These are phyloP conservation scores for Pocillopora meandrina DNA, from an alignment of 92 coral and sea anemone species.

Conservation along the genomic window DNA sequence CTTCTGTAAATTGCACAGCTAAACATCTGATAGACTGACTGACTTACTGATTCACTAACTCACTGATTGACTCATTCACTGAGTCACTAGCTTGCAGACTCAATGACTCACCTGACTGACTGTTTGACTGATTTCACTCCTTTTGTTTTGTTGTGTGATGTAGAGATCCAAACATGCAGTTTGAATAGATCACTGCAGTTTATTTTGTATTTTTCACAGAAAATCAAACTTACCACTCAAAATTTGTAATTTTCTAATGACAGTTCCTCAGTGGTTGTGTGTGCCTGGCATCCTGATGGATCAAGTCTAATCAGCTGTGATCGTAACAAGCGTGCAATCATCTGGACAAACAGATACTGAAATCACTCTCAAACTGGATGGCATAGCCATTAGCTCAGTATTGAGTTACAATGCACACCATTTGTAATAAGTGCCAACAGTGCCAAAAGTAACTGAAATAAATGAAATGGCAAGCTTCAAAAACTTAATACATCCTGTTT, in stretches of 20 bases:
- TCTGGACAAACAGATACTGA: slow-evolving; percentile 86
- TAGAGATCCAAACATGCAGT: too few species aligned
- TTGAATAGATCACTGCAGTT: too few species aligned
- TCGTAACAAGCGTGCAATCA: slow-evolving; percentile 82
- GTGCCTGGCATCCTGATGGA: slow-evolving; percentile 98
- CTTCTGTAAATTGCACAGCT: background rate
- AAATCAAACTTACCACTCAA: too few species aligned
- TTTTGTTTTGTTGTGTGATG: too few species aligned
- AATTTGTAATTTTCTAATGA: background rate
- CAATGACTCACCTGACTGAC: too few species aligned
- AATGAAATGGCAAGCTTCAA: background rate
- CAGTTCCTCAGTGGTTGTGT: slow-evolving; percentile 94
- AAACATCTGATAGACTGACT: background rate
- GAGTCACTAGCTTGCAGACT: too few species aligned
- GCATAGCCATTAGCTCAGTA: background rate
- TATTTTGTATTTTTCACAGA: too few species aligned
- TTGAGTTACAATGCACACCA: too few species aligned
- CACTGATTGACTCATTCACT: too few species aligned
- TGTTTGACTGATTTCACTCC: too few species aligned
- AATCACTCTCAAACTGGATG: background rate
- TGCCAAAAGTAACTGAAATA: background rate
- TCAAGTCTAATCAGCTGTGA: slow-evolving; percentile 89
- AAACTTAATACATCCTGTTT: background rate
- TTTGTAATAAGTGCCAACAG: background rate
- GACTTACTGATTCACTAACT: too few species aligned